Evolutionary conservation across 2,797 vertebrate species (phyloP).

Genomic region (Poecilia gillii): DNA sequence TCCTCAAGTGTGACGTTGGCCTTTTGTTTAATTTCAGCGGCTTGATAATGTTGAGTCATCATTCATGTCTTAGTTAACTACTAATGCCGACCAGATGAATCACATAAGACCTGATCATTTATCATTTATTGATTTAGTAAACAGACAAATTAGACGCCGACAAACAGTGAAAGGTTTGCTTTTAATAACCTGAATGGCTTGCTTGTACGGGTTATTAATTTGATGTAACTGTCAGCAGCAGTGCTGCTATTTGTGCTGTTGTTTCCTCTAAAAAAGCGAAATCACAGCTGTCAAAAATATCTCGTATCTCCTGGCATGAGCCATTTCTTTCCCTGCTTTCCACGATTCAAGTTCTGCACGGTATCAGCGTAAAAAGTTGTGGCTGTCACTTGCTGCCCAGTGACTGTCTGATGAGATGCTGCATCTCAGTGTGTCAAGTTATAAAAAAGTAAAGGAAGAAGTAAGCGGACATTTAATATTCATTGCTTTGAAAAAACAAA

Average conservation of each 20-base stretch:
- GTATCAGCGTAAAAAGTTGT: slow-evolving; percentile 18
- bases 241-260: slow-evolving; percentile 18
- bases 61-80: slow-evolving; percentile 11
- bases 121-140: slow-evolving; percentile 34
- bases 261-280: slow-evolving; percentile 15
- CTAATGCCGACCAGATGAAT: slow-evolving; percentile 31
- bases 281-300: slow-evolving; percentile 33
- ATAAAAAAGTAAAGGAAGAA: slow-evolving; percentile 6
- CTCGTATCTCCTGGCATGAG: slow-evolving; percentile 28
- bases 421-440: slow-evolving; percentile 36
- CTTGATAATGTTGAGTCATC: slow-evolving; percentile 28
- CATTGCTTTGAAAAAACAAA: slow-evolving; percentile 50
- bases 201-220: slow-evolving; percentile 12
- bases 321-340: slow-evolving; percentile 13
- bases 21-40: slow-evolving; percentile 12
- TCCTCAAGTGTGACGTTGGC: slow-evolving; percentile 2
- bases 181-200: slow-evolving; percentile 21
- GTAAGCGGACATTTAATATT: slow-evolving; percentile 34
- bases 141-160: slow-evolving; percentile 28
- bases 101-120: slow-evolving; percentile 23
- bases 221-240: slow-evolving; percentile 5
- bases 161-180: slow-evolving; percentile 16
- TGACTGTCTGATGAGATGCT: slow-evolving; percentile 33
- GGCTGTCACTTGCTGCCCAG: slow-evolving; percentile 30
- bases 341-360: slow-evolving; percentile 28